Evolutionary conservation across 2,797 vertebrate species (phyloP).

Genomic region (Spinus pinus): DNA sequence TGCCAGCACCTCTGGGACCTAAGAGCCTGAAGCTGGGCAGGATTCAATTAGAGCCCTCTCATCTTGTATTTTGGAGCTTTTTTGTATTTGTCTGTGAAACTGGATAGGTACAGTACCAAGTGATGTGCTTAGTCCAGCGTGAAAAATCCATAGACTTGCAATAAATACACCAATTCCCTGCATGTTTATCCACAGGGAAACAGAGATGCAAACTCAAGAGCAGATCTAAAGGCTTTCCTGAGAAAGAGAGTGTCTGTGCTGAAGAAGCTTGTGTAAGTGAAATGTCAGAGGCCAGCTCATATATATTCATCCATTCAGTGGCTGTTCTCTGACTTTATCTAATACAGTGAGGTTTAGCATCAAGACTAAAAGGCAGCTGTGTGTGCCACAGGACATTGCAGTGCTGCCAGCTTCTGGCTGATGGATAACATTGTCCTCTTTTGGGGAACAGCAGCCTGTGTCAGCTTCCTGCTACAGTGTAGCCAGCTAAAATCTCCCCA

Average conservation of each 20-base stretch:
- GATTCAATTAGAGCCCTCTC: background rate
- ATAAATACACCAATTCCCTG: background rate
- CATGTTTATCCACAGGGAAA: background rate
- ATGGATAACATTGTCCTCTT: background rate
- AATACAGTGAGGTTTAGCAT: background rate
- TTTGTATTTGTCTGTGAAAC: background rate
- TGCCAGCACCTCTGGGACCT: background rate
- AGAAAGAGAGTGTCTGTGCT: background rate
- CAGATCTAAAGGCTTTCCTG: background rate
- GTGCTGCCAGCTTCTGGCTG: background rate
- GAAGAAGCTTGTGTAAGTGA: background rate
- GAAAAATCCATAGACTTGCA: background rate
- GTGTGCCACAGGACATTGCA: background rate
- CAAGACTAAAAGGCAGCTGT: background rate
- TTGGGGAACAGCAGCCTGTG: background rate
- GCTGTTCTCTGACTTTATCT: background rate
- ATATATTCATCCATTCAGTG: background rate
- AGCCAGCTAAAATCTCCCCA: background rate
- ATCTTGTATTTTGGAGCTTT: background rate
- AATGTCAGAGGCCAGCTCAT: background rate
- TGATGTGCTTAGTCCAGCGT: background rate
- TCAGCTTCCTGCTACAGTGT: background rate
- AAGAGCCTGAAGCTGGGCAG: background rate
- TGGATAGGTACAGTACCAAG: background rate
- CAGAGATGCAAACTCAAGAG: background rate